A percentile compares a stretch with the other conserved stretches of the same genome.
These are phyloP conservation scores for Pteromalus puparum DNA, from an alignment of 1,140 invertebrate genomes.

Conservation along the genomic window DNA sequence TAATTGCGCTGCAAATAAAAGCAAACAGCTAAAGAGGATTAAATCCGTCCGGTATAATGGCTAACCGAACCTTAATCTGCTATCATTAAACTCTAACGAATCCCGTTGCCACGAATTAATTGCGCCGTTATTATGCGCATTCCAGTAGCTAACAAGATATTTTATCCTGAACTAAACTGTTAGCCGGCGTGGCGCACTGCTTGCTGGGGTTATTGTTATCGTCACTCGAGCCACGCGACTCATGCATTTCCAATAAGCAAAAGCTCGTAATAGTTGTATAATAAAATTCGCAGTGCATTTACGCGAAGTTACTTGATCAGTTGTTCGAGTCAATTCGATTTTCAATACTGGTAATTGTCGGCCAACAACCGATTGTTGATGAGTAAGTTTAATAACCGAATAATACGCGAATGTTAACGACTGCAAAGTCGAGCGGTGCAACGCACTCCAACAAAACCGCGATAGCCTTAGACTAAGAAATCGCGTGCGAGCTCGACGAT, in stretches of 20 bases:
- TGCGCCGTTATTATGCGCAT: neutral
- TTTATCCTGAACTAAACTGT: neutral
- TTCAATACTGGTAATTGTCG: too few relatives aligned
- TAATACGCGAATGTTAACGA: too few relatives aligned
- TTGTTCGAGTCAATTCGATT: too few relatives aligned
- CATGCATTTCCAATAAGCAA: neutral
- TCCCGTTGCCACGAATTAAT: neutral
- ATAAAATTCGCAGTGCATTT: neutral
- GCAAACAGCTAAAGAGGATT: neutral
- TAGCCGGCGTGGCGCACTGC: neutral
- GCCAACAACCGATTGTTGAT: too few relatives aligned
- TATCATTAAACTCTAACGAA: neutral
- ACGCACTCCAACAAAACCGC: neutral
- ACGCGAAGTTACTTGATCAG: neutral
- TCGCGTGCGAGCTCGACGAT: neutral
- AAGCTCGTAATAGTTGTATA: neutral
- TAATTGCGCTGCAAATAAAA: neutral
- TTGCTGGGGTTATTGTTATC: neutral
- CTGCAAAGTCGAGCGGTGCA: too few relatives aligned
- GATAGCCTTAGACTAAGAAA: neutral
- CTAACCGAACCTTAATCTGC: neutral
- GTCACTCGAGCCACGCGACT: slow-evolving; percentile 21
- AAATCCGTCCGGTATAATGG: neutral
- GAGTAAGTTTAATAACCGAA: too few relatives aligned
- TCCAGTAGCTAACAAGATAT: slow-evolving; percentile 1